Evolutionary conservation across 2,797 vertebrate species (phyloP).

Genomic region (Manis javanica): DNA sequence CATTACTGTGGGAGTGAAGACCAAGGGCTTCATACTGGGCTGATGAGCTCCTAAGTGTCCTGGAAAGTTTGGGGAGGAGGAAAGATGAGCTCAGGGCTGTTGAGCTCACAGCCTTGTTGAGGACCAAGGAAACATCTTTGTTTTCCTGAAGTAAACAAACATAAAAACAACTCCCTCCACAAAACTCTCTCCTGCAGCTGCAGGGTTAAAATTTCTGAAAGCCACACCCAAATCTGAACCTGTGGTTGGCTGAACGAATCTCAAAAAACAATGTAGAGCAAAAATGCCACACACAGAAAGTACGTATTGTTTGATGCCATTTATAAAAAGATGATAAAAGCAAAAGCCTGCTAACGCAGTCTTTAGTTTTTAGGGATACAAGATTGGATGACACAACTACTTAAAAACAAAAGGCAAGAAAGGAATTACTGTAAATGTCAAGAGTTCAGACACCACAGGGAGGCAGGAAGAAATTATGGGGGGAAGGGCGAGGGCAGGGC

Average conservation of each 20-base stretch:
- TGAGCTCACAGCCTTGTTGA: not conserved
- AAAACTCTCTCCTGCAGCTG: not conserved
- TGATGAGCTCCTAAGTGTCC: not conserved
- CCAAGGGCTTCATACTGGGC: not conserved
- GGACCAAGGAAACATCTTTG: not conserved
- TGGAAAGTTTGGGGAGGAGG: not conserved
- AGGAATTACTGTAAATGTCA: not conserved
- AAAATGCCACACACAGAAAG: not conserved
- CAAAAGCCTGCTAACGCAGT: not conserved
- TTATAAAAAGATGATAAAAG: not conserved
- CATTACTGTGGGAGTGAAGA: not conserved
- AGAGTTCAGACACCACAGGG: not conserved
- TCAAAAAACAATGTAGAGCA: not conserved
- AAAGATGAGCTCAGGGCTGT: not conserved
- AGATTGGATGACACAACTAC: not conserved
- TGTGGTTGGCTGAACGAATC: not conserved
- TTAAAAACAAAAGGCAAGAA: not conserved
- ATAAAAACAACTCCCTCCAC: not conserved
- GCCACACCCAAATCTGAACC: not conserved
- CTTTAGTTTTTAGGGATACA: not conserved
- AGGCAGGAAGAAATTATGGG: not conserved
- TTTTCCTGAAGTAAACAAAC: not conserved
- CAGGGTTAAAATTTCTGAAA: not conserved
- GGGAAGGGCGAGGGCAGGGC: not conserved
- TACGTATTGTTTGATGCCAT: not conserved